Base-by-base conservation (phyloP, 2,113 vertebrate genomes). In the Hemicordylus capensis region DNA sequence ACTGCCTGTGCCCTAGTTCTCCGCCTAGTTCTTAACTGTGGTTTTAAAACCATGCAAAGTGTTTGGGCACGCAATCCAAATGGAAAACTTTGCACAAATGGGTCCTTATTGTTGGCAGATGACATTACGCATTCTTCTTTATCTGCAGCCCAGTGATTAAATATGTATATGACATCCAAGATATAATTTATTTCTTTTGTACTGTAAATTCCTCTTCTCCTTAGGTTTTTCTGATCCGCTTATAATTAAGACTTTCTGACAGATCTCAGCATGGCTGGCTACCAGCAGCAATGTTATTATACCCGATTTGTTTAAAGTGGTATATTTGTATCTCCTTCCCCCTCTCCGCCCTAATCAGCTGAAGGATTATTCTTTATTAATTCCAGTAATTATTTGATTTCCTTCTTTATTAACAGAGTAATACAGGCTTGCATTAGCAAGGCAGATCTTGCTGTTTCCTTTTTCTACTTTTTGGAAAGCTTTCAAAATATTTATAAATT, bases 131-230 rank as follows among this genome's bases (percentile, higher is more conserved):
- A 91, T 93, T 93, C 88, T 90, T 90, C 84, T 90, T 93, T 81
- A 90, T 90, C 94, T 92, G 90, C 83, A 90, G 91, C 91, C 89
- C 82, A 37, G 15, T 0, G 4, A 93, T 94, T 94, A 92, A 94
- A 90, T 90, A 93, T 92, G 89, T 92, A 91, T 82, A 83, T 88
- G 63, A 85, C 89, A 91, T 86, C 80, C 64, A 83, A 94, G 91
- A 94, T 88, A 91, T 75, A 93, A 94, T 94, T 93, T 90, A 89
- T 92, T 94, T 94, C 90, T 90, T 94, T 93, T 94, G 91, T 93
- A 81, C 84, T 91, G 88, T 86, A 92, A 93, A 92, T 93, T 89
- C 88, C 76, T 91, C 93, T 90, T 88, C 90, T 94, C 0, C 0
- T 59, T 1, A 28, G 61, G 20, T 79, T 86, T 89, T 73, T 87